These are phyloP conservation scores for Neosalanx taihuensis DNA, from an alignment of 2,797 vertebrate species.

Conservation along the genomic window DNA sequence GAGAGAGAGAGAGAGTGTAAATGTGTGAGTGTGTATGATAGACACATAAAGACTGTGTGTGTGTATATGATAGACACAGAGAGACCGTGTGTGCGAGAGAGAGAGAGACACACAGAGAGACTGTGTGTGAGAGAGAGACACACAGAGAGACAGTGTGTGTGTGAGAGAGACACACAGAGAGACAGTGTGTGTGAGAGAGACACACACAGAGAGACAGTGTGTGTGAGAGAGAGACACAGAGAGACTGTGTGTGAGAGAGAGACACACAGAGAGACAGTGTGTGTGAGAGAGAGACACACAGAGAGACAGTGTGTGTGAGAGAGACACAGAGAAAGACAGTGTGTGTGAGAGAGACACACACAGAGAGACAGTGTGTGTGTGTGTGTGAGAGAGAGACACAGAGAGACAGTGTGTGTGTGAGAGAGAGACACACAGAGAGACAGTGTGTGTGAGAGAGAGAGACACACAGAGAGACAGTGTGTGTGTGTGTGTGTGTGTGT, in stretches of 20 bases:
- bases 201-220: background rate
- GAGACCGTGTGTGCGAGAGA: background rate
- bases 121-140: background rate
- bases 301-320: background rate
- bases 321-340: background rate
- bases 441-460: background rate
- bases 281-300: background rate
- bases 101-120: background rate
- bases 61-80: background rate
- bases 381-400: background rate
- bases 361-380: background rate
- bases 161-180: background rate
- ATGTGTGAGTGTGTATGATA: constrained; percentile 12
- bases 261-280: background rate
- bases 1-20: background rate
- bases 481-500: constrained; percentile 8
- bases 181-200: background rate
- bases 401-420: background rate
- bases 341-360: background rate
- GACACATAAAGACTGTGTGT: background rate
- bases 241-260: background rate
- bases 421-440: background rate
- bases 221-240: background rate
- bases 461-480: background rate
- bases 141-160: background rate